Conservation (phyloP, 2,888 invertebrate genomes). For the Petrolisthes cinctipes region DNA sequence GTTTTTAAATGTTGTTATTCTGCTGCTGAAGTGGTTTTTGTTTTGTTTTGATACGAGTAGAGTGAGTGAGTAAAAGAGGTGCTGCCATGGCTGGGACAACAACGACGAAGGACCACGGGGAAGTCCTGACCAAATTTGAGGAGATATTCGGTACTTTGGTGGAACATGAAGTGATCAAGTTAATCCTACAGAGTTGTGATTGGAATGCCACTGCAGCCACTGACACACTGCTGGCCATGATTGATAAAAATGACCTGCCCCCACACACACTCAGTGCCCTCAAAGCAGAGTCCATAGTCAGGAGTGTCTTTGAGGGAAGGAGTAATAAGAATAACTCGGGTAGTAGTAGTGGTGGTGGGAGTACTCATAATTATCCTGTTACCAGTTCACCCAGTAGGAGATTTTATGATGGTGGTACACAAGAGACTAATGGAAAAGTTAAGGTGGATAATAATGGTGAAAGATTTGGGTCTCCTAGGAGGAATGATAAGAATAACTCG, state of each 20-base stretch:
- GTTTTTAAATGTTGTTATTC: background rate
- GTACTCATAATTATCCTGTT: no score
- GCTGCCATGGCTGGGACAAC: constrained; percentile 28
- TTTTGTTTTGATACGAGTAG: no score
- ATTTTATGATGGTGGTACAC: no score
- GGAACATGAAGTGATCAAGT: constrained; percentile 65
- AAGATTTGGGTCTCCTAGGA: no score
- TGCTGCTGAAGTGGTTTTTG: no score
- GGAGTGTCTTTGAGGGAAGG: background rate
- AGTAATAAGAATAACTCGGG: background rate
- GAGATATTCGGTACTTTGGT: constrained; percentile 51
- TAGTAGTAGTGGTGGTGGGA: no score
- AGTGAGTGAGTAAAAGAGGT: background rate
- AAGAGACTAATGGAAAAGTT: no score
- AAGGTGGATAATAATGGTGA: no score
- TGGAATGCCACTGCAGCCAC: constrained; percentile 51
- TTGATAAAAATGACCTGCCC: constrained; percentile 27
- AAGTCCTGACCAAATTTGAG: constrained; percentile 59
- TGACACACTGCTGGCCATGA: constrained; percentile 48
- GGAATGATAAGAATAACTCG: no score
- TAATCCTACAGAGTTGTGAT: constrained; percentile 57
- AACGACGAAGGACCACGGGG: constrained; percentile 45
- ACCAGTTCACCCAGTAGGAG: no score
- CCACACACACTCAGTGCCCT: constrained; percentile 11
- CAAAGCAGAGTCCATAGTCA: constrained; percentile 24